Percentiles rank a stretch among this genome's conserved stretches.
Conservation (phyloP, 2,888 invertebrate species). For the Idaea biselata region DNA sequence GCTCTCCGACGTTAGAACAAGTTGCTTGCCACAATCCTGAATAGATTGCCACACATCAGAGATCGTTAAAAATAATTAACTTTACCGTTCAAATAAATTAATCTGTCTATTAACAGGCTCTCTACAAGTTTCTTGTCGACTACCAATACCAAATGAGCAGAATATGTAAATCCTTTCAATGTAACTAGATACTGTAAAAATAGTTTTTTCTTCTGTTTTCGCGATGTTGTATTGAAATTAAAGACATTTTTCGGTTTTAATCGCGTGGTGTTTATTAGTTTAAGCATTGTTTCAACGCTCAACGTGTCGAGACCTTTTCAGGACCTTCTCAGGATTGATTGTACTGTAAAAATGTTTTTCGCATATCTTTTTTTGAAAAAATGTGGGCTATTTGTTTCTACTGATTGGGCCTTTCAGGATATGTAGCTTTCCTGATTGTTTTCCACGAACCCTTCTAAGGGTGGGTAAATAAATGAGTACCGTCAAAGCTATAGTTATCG, state of each 20-base stretch:
- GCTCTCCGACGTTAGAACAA: neutral
- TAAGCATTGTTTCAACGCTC: too few species aligned
- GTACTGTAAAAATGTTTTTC: too few species aligned
- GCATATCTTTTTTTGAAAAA: too few species aligned
- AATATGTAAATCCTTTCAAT: conserved; percentile 16
- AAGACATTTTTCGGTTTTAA: too few species aligned
- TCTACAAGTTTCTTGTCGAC: neutral
- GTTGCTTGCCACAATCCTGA: neutral
- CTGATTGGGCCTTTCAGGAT: conserved; percentile 70
- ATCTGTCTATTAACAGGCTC: conserved; percentile 4
- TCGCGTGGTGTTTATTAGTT: too few species aligned
- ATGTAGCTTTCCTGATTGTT: conserved; percentile 72
- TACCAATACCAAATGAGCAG: conserved; percentile 6
- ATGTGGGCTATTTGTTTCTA: conserved; percentile 66
- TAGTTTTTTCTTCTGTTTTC: conserved; percentile 33
- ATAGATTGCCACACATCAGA: conserved; percentile 15
- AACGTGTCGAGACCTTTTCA: too few species aligned
- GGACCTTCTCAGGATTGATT: too few species aligned
- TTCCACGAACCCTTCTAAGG: conserved; percentile 60
- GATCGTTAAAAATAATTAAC: conserved; percentile 3
- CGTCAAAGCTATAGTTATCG: conserved; percentile 39
- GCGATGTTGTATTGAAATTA: too few species aligned
- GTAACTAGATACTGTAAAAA: conserved; percentile 29
- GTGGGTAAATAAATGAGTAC: conserved; percentile 58
- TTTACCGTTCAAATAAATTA: conserved; percentile 6